Evolutionary conservation across 2,797 vertebrate genomes (phyloP).

Genomic region (Mareca strepera): DNA sequence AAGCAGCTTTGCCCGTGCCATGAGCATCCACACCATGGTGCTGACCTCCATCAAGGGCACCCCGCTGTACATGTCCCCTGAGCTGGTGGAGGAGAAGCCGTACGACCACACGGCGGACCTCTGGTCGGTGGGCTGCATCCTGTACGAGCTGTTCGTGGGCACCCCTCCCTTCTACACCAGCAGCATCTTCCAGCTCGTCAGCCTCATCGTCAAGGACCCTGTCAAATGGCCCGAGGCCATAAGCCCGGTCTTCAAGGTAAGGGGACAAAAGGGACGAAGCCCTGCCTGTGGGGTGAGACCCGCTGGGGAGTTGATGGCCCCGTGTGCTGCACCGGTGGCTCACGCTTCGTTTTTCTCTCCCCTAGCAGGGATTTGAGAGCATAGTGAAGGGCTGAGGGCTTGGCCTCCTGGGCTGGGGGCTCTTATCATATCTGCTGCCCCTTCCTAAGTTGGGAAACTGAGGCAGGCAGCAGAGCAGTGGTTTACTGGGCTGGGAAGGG

Average conservation of each 20-base stretch:
- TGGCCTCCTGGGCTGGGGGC: neutral
- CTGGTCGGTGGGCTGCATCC: slow-evolving; percentile 97
- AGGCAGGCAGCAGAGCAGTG: neutral
- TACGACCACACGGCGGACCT: slow-evolving; percentile 96
- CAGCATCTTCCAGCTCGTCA: slow-evolving; percentile 94
- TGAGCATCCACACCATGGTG: slow-evolving; percentile 95
- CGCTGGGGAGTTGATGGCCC: neutral
- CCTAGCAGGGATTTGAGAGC: neutral
- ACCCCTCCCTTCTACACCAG: slow-evolving; percentile 95
- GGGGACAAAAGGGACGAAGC: fast-evolving
- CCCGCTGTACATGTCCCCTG: slow-evolving; percentile 97
- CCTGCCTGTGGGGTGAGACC: neutral
- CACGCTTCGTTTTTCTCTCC: neutral
- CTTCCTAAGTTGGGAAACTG: neutral
- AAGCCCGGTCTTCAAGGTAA: slow-evolving; percentile 89
- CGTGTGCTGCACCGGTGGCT: fast-evolving
- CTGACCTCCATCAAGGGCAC: slow-evolving; percentile 98
- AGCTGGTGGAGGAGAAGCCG: slow-evolving; percentile 93
- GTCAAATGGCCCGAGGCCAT: slow-evolving; percentile 91
- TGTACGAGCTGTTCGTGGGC: slow-evolving; percentile 95
- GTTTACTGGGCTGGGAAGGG: neutral
- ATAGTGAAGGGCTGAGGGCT: neutral
- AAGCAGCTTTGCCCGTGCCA: slow-evolving; percentile 92
- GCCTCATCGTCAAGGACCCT: slow-evolving; percentile 88
- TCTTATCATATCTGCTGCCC: neutral